Evolutionary conservation across 2,797 vertebrate species (phyloP).

Genomic region (Sebastes minor): DNA sequence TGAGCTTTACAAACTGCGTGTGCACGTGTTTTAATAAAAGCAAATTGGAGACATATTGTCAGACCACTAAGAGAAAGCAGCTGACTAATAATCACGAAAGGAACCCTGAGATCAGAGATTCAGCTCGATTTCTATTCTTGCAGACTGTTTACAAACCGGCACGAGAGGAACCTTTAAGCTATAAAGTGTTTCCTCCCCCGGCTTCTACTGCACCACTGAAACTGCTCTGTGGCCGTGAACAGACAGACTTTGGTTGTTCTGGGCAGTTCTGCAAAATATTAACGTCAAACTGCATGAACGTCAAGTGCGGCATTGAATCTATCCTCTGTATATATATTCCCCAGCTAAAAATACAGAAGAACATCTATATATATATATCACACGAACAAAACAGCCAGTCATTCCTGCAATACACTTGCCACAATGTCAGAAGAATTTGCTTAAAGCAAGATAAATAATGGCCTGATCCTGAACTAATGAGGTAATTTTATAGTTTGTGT

Average conservation of each 20-base stretch:
- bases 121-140: not conserved
- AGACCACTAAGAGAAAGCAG: not conserved
- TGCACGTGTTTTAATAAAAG: not conserved
- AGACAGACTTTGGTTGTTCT: slow-evolving; percentile 26
- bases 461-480: not conserved
- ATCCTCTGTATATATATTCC: slow-evolving; percentile 31
- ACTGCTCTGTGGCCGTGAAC: not conserved
- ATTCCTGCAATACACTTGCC: not conserved
- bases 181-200: not conserved
- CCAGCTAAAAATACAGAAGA: slow-evolving; percentile 36
- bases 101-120: not conserved
- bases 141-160: not conserved
- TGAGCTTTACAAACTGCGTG: not conserved
- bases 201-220: not conserved
- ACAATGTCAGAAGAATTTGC: not conserved
- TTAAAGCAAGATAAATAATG: not conserved
- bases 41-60: not conserved
- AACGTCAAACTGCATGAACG: slow-evolving; percentile 30
- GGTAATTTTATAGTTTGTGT: not conserved
- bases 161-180: not conserved
- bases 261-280: slow-evolving; percentile 37
- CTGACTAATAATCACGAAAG: not conserved
- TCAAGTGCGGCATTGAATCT: not conserved
- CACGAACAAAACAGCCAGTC: slow-evolving; percentile 8
- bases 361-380: slow-evolving; percentile 6